Base-by-base conservation (phyloP, 2,113 vertebrate genomes). In the Oreotrochilus melanogaster region DNA sequence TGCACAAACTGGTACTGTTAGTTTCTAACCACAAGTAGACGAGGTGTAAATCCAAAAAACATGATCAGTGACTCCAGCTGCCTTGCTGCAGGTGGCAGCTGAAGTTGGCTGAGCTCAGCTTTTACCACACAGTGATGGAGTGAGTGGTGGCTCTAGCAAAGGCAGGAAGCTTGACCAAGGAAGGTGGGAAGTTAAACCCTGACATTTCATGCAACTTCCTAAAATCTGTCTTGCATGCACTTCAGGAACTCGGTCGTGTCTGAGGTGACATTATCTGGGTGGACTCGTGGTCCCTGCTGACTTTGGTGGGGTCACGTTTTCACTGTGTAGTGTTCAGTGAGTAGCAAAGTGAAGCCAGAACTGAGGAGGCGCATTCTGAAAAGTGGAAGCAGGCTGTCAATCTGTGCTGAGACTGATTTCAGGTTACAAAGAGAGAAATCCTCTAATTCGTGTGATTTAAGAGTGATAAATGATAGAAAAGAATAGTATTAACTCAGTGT, bases 11-110 rank as follows among this genome's bases (percentile, higher is more conserved):
- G 16, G 6, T 35, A 19, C 1, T 22, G 8, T 35, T 51, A 9
- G 15, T 39, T 92, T 56, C 53, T 45, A 62, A 50, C 35, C 2
- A 0, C 30, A 25, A 21, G 53, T 19, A 53, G 35, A 35, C 7
- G 12, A 47, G 24, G 15, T 2, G 18, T 66, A 66, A 70, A 83
- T 31, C 17, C 28, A 58, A 50, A 27, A 18, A 17, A 1, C 24
- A 2, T 0, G 6, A 16, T 9, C 50, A 18, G 22, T 70, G 43
- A 7, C 28, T 35, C 30, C 0, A 0, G 24, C n/a, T 57, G 64
- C 64, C 24, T 31, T 51, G 31, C 23, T 65, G 39, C 17, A 27
- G 35, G 3, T 11, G 21, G 22, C 50, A 79, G 56, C 37, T 28
- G 4, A 5, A 35, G 30, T 11, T 25, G 42, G 10, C 18, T 23